These are phyloP conservation scores for Nymphalis io DNA, from an alignment of 1,140 invertebrate species.

Conservation along the genomic window DNA sequence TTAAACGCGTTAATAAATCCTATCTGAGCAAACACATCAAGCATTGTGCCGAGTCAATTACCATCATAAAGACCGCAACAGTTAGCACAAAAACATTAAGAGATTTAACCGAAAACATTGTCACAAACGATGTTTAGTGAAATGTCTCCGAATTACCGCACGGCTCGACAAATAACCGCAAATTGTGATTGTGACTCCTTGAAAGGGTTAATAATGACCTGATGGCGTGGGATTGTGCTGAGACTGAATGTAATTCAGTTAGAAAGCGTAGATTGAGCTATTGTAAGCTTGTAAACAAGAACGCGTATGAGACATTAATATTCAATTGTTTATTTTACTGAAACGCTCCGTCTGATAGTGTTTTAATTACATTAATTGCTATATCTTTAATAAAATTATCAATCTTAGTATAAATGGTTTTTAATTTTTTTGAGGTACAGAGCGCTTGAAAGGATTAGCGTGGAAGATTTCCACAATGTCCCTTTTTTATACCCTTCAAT, in stretches of 20 bases:
- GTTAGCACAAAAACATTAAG: conserved; percentile 58
- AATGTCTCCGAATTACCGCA: conserved; percentile 56
- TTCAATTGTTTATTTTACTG: conserved; percentile 28
- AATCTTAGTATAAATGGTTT: background rate
- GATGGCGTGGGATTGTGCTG: conserved; percentile 64
- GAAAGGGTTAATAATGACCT: conserved; percentile 73
- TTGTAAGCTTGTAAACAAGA: conserved; percentile 60
- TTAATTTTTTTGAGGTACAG: background rate
- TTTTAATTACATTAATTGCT: background rate
- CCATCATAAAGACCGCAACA: conserved; percentile 53
- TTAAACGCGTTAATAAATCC: conserved; percentile 43
- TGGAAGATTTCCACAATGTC: conserved; percentile 44
- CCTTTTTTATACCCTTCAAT: conserved; percentile 42
- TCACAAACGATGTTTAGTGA: conserved; percentile 50
- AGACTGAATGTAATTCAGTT: conserved; percentile 62
- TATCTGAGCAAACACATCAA: conserved; percentile 41
- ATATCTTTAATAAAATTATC: background rate
- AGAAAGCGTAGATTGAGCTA: conserved; percentile 73
- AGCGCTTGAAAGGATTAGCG: background rate
- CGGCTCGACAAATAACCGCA: conserved; percentile 71
- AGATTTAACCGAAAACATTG: conserved; percentile 62
- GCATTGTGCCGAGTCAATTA: conserved; percentile 44
- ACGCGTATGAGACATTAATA: conserved; percentile 18
- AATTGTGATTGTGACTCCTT: conserved; percentile 73
- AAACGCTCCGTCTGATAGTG: background rate